Base-by-base conservation (phyloP, 2,797 vertebrate species). In the Manis pentadactyla region DNA sequence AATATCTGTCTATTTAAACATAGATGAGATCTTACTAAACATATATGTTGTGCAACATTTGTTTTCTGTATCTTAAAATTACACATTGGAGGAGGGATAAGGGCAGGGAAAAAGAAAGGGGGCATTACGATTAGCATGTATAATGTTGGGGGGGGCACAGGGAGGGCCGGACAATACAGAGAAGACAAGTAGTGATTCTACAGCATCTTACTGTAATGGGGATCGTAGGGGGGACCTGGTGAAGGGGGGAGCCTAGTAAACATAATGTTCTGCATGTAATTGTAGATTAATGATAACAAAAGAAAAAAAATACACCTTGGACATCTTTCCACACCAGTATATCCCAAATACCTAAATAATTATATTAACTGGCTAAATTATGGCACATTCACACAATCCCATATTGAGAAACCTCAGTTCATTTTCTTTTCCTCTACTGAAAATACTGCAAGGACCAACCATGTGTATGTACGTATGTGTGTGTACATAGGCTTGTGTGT, bases 41-140 rank as follows among this genome's bases (percentile, higher is more conserved):
- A 78, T 29, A 61, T 2, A 46, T 49, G 13, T 29, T 85, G 4
- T 57, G 34, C 46, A 86, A 57, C 23, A 66, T 39, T 66, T 79
- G 57, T 74, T 85, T 57, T 39, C 66, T 59, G 11, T 34, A 74
- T 63, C 59, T 92, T 78, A 94, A 95, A 87, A 89, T 74, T 29
- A 34, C 4, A 34, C 25, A 73, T 34, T 69, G n/a, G 61, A 69
- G 42, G 42, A 46, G 42, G 42, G 42, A 46, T 46, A 46, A 46
- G 42, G 42, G 37, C 37, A 39, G 7, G 42, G 42, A 46, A 46
- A 46, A 46, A 46, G 42, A 46, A 46, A 46, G 10, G 42, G 42
- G 42, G 7, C 10, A 46, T 46, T 46, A 46, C 42, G 10, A 46
- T 46, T 46, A 46, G 42, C 42, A 46, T 10, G 10, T 8, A 46